Percentiles rank a stretch among this genome's conserved stretches.
These are phyloP conservation scores for Cyclura pinguis DNA, from an alignment of 2,797 vertebrate species.

Conservation along the genomic window DNA sequence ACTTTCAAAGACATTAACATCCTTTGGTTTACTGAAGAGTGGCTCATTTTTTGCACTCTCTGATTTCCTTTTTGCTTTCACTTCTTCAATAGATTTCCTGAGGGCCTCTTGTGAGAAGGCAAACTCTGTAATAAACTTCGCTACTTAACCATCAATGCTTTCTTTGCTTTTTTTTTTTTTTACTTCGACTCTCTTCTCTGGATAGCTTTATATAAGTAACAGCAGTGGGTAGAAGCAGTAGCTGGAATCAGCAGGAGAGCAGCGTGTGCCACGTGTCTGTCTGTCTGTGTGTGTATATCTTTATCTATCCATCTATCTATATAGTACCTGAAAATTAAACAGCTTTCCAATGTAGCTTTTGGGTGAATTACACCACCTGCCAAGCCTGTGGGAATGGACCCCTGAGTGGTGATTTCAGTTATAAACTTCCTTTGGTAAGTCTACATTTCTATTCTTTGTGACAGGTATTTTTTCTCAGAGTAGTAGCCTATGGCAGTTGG, in stretches of 20 bases:
- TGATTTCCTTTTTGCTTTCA: conserved; percentile 40
- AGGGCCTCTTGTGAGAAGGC: conserved; percentile 52
- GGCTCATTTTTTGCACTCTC: neutral
- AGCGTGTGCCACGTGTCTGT: neutral
- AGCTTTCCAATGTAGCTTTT: conserved; percentile 66
- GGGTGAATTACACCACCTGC: conserved; percentile 73
- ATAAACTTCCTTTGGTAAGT: conserved; percentile 74
- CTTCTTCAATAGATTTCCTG: conserved; percentile 9
- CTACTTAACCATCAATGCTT: conserved; percentile 51
- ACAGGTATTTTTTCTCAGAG: conserved; percentile 67
- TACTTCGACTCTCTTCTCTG: conserved; percentile 39
- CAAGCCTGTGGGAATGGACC: conserved; percentile 65
- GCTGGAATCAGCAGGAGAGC: accelerated
- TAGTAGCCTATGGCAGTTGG: conserved; percentile 80
- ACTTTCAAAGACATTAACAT: conserved; percentile 22
- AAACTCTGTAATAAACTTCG: conserved; percentile 60
- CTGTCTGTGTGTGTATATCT: neutral
- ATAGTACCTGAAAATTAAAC: conserved; percentile 25
- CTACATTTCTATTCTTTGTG: conserved; percentile 74
- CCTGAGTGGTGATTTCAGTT: conserved; percentile 72
- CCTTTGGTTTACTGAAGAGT: neutral
- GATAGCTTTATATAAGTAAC: conserved; percentile 62
- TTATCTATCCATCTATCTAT: too few species aligned
- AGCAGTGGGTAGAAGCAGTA: conserved; percentile 24
- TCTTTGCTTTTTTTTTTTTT: conserved; percentile 44